Evolutionary conservation across 2,888 invertebrate genomes (phyloP).

Genomic region (Clivina fossor): DNA sequence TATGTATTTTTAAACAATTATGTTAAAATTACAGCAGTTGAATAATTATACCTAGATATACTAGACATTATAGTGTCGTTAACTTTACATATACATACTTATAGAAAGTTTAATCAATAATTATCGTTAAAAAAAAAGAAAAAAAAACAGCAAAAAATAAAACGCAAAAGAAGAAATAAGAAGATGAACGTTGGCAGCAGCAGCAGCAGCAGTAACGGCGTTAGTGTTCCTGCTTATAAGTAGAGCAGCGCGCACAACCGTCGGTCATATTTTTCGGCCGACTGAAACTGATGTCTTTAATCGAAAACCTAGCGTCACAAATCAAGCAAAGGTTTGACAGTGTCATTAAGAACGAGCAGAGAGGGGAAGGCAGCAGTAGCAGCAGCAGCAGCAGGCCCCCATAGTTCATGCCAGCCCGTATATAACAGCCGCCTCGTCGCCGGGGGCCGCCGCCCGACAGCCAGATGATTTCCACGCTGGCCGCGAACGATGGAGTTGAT

Average conservation of each 20-base stretch:
- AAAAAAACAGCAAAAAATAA: not conserved
- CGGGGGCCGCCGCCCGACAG: conserved; percentile 45
- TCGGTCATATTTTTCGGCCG: conserved; percentile 51
- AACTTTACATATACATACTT: too few relatives aligned
- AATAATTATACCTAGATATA: too few relatives aligned
- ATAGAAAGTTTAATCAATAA: too few relatives aligned
- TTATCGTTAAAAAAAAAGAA: too few relatives aligned
- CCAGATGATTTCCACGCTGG: conserved; percentile 50
- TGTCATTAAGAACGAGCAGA: conserved; percentile 55
- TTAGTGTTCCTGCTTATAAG: not conserved
- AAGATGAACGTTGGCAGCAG: not conserved
- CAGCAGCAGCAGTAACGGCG: too few relatives aligned
- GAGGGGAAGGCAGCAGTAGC: too few relatives aligned
- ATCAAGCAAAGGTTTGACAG: conserved; percentile 54
- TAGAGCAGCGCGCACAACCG: conserved; percentile 41
- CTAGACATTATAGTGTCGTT: too few relatives aligned
- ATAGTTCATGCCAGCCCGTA: conserved; percentile 46
- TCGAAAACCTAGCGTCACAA: conserved; percentile 54
- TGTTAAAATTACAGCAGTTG: too few relatives aligned
- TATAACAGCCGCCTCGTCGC: conserved; percentile 18
- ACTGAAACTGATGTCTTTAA: conserved; percentile 55
- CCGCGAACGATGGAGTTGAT: conserved; percentile 51
- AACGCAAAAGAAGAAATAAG: not conserved
- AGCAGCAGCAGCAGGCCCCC: conserved; percentile 52
- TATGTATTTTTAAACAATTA: too few relatives aligned